Percentiles rank a stretch among this genome's conserved stretches.
phyloP scores from a whole-genome alignment of 2,888 invertebrate species.

The Scaptomyza flava region DNA sequence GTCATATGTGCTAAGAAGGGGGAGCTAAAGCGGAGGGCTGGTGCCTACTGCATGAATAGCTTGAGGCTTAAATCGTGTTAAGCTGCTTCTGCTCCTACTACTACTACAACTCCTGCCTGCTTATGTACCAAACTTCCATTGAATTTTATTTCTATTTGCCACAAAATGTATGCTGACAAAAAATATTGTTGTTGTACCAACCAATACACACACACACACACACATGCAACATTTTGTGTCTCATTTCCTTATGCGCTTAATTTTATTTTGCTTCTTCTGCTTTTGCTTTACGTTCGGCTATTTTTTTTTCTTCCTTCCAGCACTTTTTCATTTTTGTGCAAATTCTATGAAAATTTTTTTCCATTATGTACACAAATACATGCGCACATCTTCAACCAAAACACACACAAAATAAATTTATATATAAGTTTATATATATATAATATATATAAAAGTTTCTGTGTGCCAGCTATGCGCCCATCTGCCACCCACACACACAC shows the following conservation, averaged over 20 bases:
- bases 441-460: slow-evolving; percentile 63
- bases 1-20: slow-evolving; percentile 25
- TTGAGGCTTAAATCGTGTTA: slow-evolving; percentile 67
- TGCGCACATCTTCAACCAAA: slow-evolving; percentile 46
- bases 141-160: slow-evolving; percentile 64
- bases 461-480: slow-evolving; percentile 63
- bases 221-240: slow-evolving; percentile 62
- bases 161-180: slow-evolving; percentile 71
- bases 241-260: slow-evolving; percentile 81
- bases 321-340: slow-evolving; percentile 82
- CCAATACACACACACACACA: slow-evolving; percentile 33
- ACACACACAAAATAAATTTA: slow-evolving; percentile 14
- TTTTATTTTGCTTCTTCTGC: slow-evolving; percentile 74
- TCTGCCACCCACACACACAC: slow-evolving; percentile 51
- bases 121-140: slow-evolving; percentile 57
- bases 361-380: slow-evolving; percentile 79
- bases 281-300: slow-evolving; percentile 42
- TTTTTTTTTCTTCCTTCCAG: slow-evolving; percentile 52
- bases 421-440: slow-evolving; percentile 33
- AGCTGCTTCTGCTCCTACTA: slow-evolving; percentile 32
- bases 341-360: slow-evolving; percentile 83
- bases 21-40: not conserved
- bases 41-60: slow-evolving; percentile 48
- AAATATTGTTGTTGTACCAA: slow-evolving; percentile 44
- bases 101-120: slow-evolving; percentile 9